Conservation (phyloP, 1,140 invertebrate species). For the Drosophila athabasca region DNA sequence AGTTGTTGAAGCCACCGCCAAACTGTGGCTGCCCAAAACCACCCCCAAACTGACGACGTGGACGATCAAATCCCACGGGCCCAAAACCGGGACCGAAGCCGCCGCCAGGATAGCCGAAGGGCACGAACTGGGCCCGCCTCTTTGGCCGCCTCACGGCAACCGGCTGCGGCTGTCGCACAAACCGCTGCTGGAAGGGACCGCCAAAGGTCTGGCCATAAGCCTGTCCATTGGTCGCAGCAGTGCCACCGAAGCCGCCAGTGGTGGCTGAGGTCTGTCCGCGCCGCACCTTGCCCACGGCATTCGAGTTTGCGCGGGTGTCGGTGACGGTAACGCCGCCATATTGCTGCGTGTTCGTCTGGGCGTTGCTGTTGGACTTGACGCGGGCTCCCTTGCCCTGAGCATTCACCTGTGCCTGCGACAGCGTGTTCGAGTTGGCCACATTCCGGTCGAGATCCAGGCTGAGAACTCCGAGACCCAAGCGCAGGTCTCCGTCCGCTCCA, state of each 20-base stretch:
- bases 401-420: conserved; percentile 66
- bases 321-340: conserved; percentile 59
- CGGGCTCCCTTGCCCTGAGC: conserved; percentile 61
- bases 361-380: conserved; percentile 46
- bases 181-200: conserved; percentile 27
- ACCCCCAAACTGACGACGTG: conserved; percentile 46
- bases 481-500: conserved; percentile 59
- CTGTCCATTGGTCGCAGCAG: conserved; percentile 48
- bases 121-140: conserved; percentile 67
- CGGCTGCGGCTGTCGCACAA: conserved; percentile 31
- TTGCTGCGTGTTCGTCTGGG: conserved; percentile 53
- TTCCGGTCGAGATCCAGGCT: conserved; percentile 66
- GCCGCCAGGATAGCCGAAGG: conserved; percentile 61
- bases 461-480: conserved; percentile 63
- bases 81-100: conserved; percentile 38
- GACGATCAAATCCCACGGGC: conserved; percentile 22
- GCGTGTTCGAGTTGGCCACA: conserved; percentile 43
- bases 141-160: conserved; percentile 48
- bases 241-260: conserved; percentile 62
- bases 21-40: conserved; percentile 23
- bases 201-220: conserved; percentile 12
- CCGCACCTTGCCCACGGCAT: conserved; percentile 59
- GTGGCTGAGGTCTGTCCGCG: conserved; percentile 69
- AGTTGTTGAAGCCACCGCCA: conserved; percentile 6
- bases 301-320: conserved; percentile 65